Percentiles rank a stretch among this genome's conserved stretches.
Evolutionary conservation across 2,113 vertebrate species (phyloP).

Genomic region (Baryphthengus martii): DNA sequence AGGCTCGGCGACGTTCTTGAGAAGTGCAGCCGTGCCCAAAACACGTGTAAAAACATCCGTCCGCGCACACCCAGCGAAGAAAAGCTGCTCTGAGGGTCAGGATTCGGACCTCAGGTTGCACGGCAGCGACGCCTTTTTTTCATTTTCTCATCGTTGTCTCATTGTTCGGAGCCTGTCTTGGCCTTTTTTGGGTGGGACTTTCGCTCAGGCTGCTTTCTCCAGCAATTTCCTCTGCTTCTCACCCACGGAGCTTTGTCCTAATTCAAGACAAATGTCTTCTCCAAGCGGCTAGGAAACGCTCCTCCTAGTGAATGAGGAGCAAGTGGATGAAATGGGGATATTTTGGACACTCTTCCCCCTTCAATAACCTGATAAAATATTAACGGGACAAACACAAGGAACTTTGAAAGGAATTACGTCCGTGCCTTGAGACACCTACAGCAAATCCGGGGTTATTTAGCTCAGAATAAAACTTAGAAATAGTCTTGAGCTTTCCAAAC

Average conservation of each 20-base stretch:
- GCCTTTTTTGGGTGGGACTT: neutral
- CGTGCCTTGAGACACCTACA: neutral
- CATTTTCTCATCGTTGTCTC: neutral
- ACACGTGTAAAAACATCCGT: fast-evolving
- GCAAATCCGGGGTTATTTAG: neutral
- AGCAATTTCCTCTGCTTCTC: neutral
- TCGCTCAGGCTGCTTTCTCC: neutral
- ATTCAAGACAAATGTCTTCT: neutral
- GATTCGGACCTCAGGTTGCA: neutral
- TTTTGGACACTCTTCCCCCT: neutral
- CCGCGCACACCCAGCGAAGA: neutral
- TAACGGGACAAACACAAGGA: neutral
- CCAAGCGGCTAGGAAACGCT: neutral
- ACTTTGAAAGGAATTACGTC: neutral
- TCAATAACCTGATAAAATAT: neutral
- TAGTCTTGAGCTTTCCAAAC: neutral
- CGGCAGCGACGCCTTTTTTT: neutral
- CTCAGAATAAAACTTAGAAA: neutral
- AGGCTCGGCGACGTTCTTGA: neutral
- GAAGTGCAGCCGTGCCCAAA: neutral
- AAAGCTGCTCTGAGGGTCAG: neutral
- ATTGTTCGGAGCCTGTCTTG: neutral
- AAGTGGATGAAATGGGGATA: neutral
- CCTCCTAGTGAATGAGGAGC: neutral
- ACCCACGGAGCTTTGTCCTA: neutral